Evolutionary conservation across 2,888 invertebrate genomes (phyloP), one percentile per base, ranked within the genome.

Genomic region (Ennomos quercinarius): DNA sequence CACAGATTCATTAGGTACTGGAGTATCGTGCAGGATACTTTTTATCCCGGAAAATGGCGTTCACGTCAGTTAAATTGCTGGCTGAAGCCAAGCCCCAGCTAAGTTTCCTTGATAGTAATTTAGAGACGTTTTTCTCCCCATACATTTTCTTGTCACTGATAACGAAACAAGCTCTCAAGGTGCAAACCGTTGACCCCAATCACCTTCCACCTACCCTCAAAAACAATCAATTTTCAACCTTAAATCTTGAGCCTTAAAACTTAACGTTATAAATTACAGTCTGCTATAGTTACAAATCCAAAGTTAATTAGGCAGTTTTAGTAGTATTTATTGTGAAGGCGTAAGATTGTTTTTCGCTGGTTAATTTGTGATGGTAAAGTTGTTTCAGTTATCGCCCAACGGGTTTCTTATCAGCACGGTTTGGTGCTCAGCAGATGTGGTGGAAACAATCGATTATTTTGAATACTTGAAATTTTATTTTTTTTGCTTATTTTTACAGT

Each of bases 121-220:
- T 55, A 51, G 60, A 60, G 60, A 61, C 60, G 47, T 77, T 81
- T 83, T 81, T 80, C 80, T 77, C 76, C 74, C 71, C 74, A 72
- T 77, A 61, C 60, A 81, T 86, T 85, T 88, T 84, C 87, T 86
- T 86, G 82, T 80, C 80, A 74, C 78, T 78, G 88, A 87, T 88
- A 88, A 86, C 72, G 56, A 75, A 81, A 82, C 81, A 74, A 82
- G 80, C 83, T 81, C 81, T 77, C 82, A 88, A 89, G 88, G 87
- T 89, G 88, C 83, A 76, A 88, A 88, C 77, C 84, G 84, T 84
- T 89, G 88, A 87, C 88, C 89, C 77, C 83, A 84, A 86, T 87
- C 79, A 60, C 65, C 60, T 60, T 42, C 55, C 45, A 52, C 36
- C 43, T 58, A 48, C 45, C 45, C n/a, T 56, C 56, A 39, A 53